phyloP scores from a whole-genome alignment of 2,888 invertebrate species.

The Philhelius pedissequus region DNA sequence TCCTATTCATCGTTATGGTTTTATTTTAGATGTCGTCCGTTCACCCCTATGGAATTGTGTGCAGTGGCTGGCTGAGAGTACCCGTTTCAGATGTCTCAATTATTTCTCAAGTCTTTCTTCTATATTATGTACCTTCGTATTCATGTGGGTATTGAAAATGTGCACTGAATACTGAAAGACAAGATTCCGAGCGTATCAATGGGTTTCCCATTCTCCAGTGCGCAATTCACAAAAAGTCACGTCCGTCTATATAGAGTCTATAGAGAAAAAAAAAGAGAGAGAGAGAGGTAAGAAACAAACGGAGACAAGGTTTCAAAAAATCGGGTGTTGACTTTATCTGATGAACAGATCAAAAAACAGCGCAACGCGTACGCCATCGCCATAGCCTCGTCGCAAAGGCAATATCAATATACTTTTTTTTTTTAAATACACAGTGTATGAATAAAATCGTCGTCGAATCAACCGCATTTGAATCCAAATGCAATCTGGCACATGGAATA shows the following conservation, averaged over 20 bases:
- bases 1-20: not conserved
- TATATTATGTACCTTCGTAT: not conserved
- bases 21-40: constrained; percentile 14
- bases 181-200: constrained; percentile 34
- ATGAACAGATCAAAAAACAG: constrained; percentile 55
- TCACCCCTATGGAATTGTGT: constrained; percentile 19
- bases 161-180: constrained; percentile 60
- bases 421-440: not conserved
- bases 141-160: constrained; percentile 50
- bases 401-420: constrained; percentile 26
- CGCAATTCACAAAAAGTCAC: constrained; percentile 57
- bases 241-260: constrained; percentile 38
- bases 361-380: constrained; percentile 31
- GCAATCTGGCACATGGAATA: constrained; percentile 56
- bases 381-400: not conserved
- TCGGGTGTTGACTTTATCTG: constrained; percentile 58
- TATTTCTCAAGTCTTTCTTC: constrained; percentile 35
- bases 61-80: not conserved
- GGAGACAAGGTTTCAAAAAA: constrained; percentile 16
- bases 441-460: constrained; percentile 27
- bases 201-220: constrained; percentile 23
- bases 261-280: no score
- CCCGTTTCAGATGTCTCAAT: constrained; percentile 48
- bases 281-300: not conserved
- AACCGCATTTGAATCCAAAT: constrained; percentile 58